Conservation (phyloP, 2,113 vertebrate genomes). For the Polyodon spathula region DNA sequence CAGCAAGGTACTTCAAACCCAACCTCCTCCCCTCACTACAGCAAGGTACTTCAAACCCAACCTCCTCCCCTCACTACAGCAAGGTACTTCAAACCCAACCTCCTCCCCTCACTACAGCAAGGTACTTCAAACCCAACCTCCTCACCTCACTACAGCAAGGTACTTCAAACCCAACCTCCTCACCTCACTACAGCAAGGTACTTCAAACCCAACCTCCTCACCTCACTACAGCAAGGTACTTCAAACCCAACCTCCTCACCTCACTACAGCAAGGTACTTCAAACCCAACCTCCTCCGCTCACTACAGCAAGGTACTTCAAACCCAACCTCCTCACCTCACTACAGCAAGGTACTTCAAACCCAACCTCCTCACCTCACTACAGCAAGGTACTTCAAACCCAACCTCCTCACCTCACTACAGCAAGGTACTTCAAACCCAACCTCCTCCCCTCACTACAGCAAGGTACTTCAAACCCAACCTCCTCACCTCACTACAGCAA, state of each 20-base stretch:
- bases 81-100: slow-evolving; percentile 70
- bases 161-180: no score
- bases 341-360: slow-evolving; percentile 78
- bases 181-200: slow-evolving; percentile 94
- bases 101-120: slow-evolving; percentile 86
- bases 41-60: slow-evolving; percentile 71
- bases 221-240: slow-evolving; percentile 88
- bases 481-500: slow-evolving; percentile 94
- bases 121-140: slow-evolving; percentile 58
- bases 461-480: slow-evolving; percentile 70
- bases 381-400: slow-evolving; percentile 72
- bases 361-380: no score
- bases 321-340: no score
- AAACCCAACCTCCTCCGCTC: no score
- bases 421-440: slow-evolving; percentile 71
- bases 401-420: no score
- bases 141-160: slow-evolving; percentile 95
- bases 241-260: no score
- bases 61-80: slow-evolving; percentile 83
- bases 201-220: no score
- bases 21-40: slow-evolving; percentile 84
- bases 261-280: slow-evolving; percentile 83
- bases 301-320: slow-evolving; percentile 78
- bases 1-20: slow-evolving; percentile 72
- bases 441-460: slow-evolving; percentile 83